Evolutionary conservation across 2,797 vertebrate genomes (phyloP).

Genomic region (Limnodromus scolopaceus): DNA sequence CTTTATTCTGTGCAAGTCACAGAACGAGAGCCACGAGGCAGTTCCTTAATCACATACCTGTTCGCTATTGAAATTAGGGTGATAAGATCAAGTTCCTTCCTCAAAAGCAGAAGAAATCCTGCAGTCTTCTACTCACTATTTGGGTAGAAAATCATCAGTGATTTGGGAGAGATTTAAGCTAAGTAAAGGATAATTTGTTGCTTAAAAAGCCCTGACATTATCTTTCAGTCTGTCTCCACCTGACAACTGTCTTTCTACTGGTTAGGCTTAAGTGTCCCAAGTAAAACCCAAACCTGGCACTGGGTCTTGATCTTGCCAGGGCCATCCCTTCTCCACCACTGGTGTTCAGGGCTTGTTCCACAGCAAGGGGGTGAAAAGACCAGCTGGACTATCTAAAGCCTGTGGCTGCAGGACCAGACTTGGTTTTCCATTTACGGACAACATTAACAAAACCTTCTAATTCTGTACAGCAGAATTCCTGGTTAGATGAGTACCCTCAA

Average conservation of each 20-base stretch:
- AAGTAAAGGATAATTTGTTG: neutral
- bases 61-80: neutral
- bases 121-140: neutral
- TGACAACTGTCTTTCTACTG: neutral
- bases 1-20: neutral
- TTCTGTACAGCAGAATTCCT: neutral
- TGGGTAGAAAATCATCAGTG: neutral
- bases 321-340: neutral
- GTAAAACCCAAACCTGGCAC: neutral
- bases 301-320: fast-evolving
- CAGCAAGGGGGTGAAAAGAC: neutral
- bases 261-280: neutral
- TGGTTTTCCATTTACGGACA: neutral
- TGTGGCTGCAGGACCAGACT: neutral
- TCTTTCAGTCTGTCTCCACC: neutral
- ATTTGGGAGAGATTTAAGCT: neutral
- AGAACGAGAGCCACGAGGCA: neutral
- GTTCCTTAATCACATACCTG: neutral
- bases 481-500: neutral
- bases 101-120: neutral
- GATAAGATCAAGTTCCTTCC: neutral
- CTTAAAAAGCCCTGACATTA: neutral
- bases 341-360: neutral
- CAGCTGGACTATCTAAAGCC: neutral
- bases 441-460: neutral